Percentiles rank a stretch among this genome's conserved stretches.
These are phyloP conservation scores for Eupithecia tripunctaria DNA, from an alignment of 2,888 invertebrate genomes.

Conservation along the genomic window DNA sequence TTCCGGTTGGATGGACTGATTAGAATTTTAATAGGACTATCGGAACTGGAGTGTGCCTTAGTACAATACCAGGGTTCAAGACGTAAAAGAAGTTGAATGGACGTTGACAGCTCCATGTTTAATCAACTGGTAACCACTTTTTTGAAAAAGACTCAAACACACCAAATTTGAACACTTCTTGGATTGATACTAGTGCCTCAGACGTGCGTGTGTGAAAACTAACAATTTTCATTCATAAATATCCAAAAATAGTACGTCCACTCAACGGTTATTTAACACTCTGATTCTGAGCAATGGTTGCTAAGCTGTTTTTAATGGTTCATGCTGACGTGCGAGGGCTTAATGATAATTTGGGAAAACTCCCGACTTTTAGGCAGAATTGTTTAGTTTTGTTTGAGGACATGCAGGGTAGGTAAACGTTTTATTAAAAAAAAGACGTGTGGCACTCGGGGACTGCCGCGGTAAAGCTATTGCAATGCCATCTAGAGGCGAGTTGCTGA, in stretches of 20 bases:
- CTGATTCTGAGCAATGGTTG: constrained; percentile 7
- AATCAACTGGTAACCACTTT: too few species aligned
- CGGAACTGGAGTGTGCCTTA: too few species aligned
- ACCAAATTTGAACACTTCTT: too few species aligned
- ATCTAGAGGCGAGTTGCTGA: too few species aligned
- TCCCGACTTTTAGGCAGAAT: constrained; percentile 11
- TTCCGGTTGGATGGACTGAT: too few species aligned
- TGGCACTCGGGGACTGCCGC: too few species aligned
- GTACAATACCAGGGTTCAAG: too few species aligned
- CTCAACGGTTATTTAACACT: background rate
- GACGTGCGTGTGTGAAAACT: background rate
- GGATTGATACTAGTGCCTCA: background rate
- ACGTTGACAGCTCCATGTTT: too few species aligned
- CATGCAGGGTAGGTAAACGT: background rate
- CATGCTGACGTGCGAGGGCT: constrained; percentile 17
- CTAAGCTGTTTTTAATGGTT: constrained; percentile 34
- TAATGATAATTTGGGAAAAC: constrained; percentile 14
- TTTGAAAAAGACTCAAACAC: too few species aligned
- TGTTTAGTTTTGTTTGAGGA: background rate
- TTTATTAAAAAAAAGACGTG: background rate
- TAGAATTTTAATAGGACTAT: too few species aligned
- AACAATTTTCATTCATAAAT: background rate
- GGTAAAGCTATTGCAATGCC: too few species aligned
- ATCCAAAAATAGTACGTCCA: background rate
- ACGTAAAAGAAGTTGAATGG: too few species aligned